A percentile compares a stretch with the other conserved stretches of the same genome.
Conservation (phyloP, 2,888 invertebrate genomes). For the Euspilapteryx auroguttella region DNA sequence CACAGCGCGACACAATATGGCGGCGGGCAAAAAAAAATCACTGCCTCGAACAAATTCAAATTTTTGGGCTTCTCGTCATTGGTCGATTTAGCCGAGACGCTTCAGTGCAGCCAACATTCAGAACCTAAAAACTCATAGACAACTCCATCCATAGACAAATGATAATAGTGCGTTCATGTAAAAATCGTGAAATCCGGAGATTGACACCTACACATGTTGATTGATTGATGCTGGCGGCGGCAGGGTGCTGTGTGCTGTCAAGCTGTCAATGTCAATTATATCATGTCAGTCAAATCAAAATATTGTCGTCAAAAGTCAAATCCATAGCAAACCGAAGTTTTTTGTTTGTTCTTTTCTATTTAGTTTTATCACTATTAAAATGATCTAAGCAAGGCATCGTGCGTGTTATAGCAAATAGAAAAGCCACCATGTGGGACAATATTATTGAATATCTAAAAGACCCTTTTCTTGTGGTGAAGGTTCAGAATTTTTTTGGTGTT, state of each 20-base stretch:
- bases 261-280: too few relatives aligned
- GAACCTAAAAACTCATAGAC: constrained; percentile 8
- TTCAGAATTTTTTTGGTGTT: constrained; percentile 81
- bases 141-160: constrained; percentile 7
- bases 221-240: too few relatives aligned
- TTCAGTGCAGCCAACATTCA: constrained; percentile 28
- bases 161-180: constrained; percentile 3
- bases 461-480: constrained; percentile 73
- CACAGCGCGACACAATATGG: constrained; percentile 57
- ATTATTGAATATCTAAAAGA: constrained; percentile 71
- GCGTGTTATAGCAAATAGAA: too few relatives aligned
- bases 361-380: too few relatives aligned
- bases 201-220: constrained; percentile 5
- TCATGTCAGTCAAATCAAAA: too few relatives aligned
- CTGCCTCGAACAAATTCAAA: constrained; percentile 53
- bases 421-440: constrained; percentile 44
- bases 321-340: too few relatives aligned
- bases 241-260: too few relatives aligned
- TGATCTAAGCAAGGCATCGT: too few relatives aligned
- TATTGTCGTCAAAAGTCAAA: too few relatives aligned
- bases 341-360: too few relatives aligned
- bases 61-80: constrained; percentile 36
- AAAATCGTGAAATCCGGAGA: not conserved
- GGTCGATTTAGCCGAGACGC: constrained; percentile 35
- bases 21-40: constrained; percentile 54